phyloP scores from a whole-genome alignment of 2,113 vertebrate genomes.

The Daphoenositta chrysoptera region DNA sequence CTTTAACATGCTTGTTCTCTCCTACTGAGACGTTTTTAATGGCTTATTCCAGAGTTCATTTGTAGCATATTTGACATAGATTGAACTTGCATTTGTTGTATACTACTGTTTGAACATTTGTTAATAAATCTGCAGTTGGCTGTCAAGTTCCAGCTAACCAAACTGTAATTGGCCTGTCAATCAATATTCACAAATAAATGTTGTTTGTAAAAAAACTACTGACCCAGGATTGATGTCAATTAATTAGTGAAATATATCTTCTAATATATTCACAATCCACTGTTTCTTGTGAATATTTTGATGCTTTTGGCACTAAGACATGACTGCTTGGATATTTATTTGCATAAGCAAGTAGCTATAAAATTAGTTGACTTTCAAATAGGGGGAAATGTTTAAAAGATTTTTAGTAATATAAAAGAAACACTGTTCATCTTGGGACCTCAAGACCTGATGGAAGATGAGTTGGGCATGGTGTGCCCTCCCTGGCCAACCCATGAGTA shows the following conservation, averaged over 20 bases:
- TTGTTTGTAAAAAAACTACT: not conserved
- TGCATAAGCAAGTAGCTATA: not conserved
- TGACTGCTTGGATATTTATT: not conserved
- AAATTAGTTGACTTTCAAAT: not conserved
- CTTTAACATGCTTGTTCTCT: conserved; percentile 12
- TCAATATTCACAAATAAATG: not conserved
- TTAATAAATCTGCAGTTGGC: not conserved
- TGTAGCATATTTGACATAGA: conserved; percentile 3
- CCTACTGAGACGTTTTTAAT: conserved; percentile 23
- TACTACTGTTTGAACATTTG: not conserved
- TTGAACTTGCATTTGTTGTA: not conserved
- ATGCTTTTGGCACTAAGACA: not conserved
- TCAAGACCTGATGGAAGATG: not conserved
- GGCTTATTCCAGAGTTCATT: conserved; percentile 40
- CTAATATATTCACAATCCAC: not conserved
- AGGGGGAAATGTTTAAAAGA: not conserved
- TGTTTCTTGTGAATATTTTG: not conserved
- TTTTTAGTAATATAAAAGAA: not conserved
- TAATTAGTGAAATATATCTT: not conserved
- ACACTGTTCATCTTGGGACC: not conserved
- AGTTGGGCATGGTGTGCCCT: not conserved
- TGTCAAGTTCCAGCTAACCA: not conserved
- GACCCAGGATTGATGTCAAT: not conserved
- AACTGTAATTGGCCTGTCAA: not conserved
- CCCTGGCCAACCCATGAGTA: not conserved